Evolutionary conservation across 2,888 invertebrate genomes (phyloP), one percentile per base, ranked within the genome.

Genomic region (Cordilura impudica): DNA sequence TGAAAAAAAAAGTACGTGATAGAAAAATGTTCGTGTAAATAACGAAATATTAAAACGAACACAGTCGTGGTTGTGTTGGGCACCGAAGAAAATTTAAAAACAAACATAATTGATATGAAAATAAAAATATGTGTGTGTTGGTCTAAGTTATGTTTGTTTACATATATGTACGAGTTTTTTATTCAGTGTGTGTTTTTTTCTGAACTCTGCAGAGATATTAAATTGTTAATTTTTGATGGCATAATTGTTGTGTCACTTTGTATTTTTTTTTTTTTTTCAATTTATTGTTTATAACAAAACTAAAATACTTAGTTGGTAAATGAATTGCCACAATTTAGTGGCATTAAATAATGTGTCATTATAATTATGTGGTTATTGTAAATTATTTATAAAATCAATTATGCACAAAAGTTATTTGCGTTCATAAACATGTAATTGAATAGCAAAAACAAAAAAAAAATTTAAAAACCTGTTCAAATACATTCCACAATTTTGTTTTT

Each of bases 281-380:
- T 31, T 47, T n/a, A n/a, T 39, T 26, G 19, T 16, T 35, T 4
- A 19, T 56, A 5, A 31, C 49, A 47, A 7, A 35, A 39, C 26
- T 23, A 14, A 47, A 6, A 49, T 26, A 49, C 14, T 10, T 1
- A 47, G 8, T 58, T 66, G 66, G 12, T 56, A 3, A 26, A n/a
- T 56, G 2, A 26, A n/a, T 35, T 53, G 29, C 73, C 78, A 78
- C 69, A 73, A 71, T 75, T 71, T 79, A 71, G 79, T 79, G 71
- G 56, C 29, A 75, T 67, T 79, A 79, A 75, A 79, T 67, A 71
- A 79, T 71, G 66, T 71, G 49, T 70, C 75, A 75, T 67, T 71
- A 75, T 79, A 75, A 79, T 79, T 79, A 67, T 75, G 75, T 71
- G 79, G 74, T 70, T 23, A 29, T 10, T 45, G 26, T 29, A 18